These are phyloP conservation scores for Junonia oenone DNA, from an alignment of 2,888 invertebrate species.

Conservation along the genomic window DNA sequence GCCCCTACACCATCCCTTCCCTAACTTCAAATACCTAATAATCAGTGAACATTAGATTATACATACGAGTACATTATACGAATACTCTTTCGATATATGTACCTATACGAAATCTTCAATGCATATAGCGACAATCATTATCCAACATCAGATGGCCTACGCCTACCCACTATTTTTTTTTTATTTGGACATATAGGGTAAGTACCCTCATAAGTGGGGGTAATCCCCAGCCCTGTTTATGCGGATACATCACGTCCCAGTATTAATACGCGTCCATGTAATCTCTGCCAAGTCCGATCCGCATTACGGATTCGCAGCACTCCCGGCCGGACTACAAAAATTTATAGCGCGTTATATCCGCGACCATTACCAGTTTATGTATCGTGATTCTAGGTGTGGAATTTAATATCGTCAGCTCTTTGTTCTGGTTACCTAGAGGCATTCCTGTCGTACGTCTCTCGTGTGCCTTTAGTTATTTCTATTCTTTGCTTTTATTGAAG, in stretches of 20 bases:
- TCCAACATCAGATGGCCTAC: too few relatives aligned
- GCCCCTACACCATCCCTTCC: too few relatives aligned
- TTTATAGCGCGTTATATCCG: constrained; percentile 68
- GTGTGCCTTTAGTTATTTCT: not conserved
- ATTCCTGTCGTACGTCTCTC: not conserved
- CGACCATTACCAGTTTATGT: constrained; percentile 47
- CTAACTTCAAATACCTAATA: too few relatives aligned
- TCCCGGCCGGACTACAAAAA: constrained; percentile 64
- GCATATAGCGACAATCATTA: too few relatives aligned
- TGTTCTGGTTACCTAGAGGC: constrained; percentile 28
- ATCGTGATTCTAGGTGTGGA: constrained; percentile 56
- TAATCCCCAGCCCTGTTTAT: constrained; percentile 31
- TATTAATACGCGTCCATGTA: constrained; percentile 61
- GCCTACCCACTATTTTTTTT: too few relatives aligned
- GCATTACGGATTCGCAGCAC: constrained; percentile 60
- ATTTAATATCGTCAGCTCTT: constrained; percentile 55
- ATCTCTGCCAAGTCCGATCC: constrained; percentile 57
- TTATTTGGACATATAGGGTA: too few relatives aligned
- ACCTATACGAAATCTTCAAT: too few relatives aligned
- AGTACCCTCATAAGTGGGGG: not conserved
- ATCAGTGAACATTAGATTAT: too few relatives aligned
- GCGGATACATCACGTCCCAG: constrained; percentile 36
- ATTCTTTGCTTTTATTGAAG: not conserved
- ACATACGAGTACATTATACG: too few relatives aligned
- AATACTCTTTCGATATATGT: too few relatives aligned